These are phyloP conservation scores for Eupithecia vulgata DNA, from an alignment of 2,888 invertebrate species.

Conservation along the genomic window DNA sequence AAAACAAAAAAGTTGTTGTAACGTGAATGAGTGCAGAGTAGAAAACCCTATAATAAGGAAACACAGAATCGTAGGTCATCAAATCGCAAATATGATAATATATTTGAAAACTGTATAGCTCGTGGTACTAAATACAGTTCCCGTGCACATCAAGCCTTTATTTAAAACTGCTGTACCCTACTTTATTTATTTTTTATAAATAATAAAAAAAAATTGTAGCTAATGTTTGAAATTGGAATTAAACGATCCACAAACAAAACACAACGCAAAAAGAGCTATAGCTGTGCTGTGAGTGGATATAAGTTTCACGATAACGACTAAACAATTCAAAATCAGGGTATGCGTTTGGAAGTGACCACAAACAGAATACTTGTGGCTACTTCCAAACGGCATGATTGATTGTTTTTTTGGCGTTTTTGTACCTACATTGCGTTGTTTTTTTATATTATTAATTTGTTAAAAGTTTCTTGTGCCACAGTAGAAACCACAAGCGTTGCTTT, in stretches of 20 bases:
- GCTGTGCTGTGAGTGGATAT: no score
- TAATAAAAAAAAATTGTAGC: not conserved
- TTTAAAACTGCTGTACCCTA: no score
- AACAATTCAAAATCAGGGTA: no score
- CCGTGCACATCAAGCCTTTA: not conserved
- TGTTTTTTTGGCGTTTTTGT: not conserved
- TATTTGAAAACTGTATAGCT: constrained; percentile 18
- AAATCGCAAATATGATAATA: constrained; percentile 8
- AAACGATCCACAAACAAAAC: not conserved
- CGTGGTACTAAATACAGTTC: constrained; percentile 17
- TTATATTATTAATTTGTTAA: not conserved
- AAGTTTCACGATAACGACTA: not conserved
- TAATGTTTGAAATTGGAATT: not conserved
- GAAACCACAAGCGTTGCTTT: not conserved
- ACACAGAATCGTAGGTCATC: not conserved
- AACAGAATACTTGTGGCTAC: not conserved
- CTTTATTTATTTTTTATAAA: not conserved
- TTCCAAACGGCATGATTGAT: not conserved
- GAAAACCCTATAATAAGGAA: constrained; percentile 17
- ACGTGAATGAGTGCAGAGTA: constrained; percentile 19
- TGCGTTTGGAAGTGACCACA: no score
- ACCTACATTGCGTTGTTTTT: not conserved
- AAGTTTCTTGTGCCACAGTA: not conserved
- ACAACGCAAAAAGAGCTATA: not conserved
- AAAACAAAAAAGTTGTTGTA: constrained; percentile 29